Base-by-base conservation (phyloP, 92 coral and sea anemone genomes). In the Anthopleura xanthogrammica region DNA sequence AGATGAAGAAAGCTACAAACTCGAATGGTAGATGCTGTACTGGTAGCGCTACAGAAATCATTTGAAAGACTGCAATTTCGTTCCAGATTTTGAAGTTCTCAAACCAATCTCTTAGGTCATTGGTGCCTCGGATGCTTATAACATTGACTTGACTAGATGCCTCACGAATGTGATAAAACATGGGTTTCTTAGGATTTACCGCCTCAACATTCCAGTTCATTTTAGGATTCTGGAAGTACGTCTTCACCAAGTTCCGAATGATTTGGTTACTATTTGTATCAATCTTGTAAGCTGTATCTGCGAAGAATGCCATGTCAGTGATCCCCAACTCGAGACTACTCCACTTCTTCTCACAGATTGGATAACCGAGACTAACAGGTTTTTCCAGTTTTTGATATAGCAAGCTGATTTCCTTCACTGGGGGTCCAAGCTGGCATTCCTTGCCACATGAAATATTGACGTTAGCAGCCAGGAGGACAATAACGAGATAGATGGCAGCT, bases 281-380 rank as follows among this genome's bases (percentile, higher is more conserved):
- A 10, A 81, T 79, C 77, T 90, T 89, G 85, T 92, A 90, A 4
- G 92, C 88, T 13, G 83, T 72, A 23, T 83, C 85, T 1, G 95
- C 92, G 1, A 92, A 71, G 72, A 84, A 92, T n/a, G 93, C 95
- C 52, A 90, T 64, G 72, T 92, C 95, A 50, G 95, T 88, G 23
- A 92, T 65, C 58, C 78, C 79, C 75, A 92, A 55, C 14, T 64
- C 60, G 3, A 90, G 82, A 7, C 76, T 42, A 22, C 93, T 78
- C 95, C 95, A 92, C 11, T 41, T 83, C 23, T 87, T 87, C 20
- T 52, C 86, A 58, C 95, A 92, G 66, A 89, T 88, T 39, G 93
- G 95, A 65, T 92, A 92, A 29, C 84, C 86, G 23, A 79, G 86
- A 7, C 52, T 41, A 8, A 20, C 24, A 5, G 74, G 40, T 19